Evolutionary conservation across 1,140 invertebrate species (phyloP).

Genomic region (Aphaenogaster floridana): DNA sequence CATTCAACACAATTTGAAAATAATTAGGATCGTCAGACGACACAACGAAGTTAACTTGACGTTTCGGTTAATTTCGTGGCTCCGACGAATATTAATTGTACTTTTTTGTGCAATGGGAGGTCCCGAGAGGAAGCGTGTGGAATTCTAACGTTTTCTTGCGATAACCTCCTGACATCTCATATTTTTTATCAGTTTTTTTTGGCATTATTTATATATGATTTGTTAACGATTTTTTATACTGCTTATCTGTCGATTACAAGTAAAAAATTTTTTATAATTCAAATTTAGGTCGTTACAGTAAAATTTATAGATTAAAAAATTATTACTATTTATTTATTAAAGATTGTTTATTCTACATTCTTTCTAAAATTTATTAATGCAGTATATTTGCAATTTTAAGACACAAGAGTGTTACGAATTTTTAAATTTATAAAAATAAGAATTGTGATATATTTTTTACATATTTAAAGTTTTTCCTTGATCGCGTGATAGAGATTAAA

Average conservation of each 20-base stretch:
- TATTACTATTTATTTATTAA: not conserved
- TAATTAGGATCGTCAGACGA: conserved; percentile 71
- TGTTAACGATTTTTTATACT: not conserved
- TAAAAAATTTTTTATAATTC: not conserved
- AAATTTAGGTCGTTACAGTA: not conserved
- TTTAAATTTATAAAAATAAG: not conserved
- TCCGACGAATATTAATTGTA: conserved; percentile 79
- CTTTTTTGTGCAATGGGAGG: conserved; percentile 69
- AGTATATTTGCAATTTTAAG: not conserved
- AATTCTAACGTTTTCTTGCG: conserved; percentile 83
- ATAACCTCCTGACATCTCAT: conserved; percentile 81
- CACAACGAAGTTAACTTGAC: conserved; percentile 75
- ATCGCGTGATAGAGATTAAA: not conserved
- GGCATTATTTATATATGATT: not conserved
- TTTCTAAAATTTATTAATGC: not conserved
- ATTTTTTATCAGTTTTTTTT: conserved; percentile 11
- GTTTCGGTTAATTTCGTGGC: conserved; percentile 76
- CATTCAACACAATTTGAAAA: not conserved
- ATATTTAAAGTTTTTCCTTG: not conserved
- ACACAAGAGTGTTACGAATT: not conserved
- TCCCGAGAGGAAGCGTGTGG: conserved; percentile 81
- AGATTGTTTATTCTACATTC: not conserved
- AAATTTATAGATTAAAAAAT: not conserved
- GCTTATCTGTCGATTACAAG: not conserved
- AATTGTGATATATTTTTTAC: not conserved